Percentiles rank a stretch among this genome's conserved stretches.
phyloP scores from a whole-genome alignment of 2,113 vertebrate species.

The Suricata suricatta region DNA sequence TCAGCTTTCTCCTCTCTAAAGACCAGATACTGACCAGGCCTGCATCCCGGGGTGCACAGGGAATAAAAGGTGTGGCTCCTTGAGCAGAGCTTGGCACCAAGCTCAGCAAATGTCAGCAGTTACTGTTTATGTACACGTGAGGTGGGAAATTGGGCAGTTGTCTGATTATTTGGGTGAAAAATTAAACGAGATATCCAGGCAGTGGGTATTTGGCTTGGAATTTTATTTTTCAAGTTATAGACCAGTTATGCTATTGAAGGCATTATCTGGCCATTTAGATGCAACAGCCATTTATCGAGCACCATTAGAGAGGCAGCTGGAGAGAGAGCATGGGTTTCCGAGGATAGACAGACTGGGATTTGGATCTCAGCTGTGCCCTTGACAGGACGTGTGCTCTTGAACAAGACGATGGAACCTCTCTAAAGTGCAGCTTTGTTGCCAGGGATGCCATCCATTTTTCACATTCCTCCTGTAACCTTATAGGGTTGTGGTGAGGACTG shows the following conservation, averaged over 20 bases:
- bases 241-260: background rate
- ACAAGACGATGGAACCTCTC: background rate
- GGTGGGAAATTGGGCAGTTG: background rate
- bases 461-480: background rate
- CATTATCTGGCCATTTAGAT: fast-evolving
- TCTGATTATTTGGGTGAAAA: background rate
- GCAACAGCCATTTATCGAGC: background rate
- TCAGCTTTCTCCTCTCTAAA: background rate
- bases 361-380: background rate
- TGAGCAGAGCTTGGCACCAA: background rate
- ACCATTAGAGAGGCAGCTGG: background rate
- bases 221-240: background rate
- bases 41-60: background rate
- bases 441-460: background rate
- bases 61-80: background rate
- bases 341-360: background rate
- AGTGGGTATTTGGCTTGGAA: background rate
- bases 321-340: background rate
- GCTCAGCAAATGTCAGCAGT: background rate
- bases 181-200: background rate
- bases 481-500: background rate
- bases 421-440: background rate
- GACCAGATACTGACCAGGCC: background rate
- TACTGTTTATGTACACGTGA: background rate
- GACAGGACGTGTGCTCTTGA: background rate